Conservation (phyloP, 2,888 invertebrate species). For the Odontocerum albicorne region DNA sequence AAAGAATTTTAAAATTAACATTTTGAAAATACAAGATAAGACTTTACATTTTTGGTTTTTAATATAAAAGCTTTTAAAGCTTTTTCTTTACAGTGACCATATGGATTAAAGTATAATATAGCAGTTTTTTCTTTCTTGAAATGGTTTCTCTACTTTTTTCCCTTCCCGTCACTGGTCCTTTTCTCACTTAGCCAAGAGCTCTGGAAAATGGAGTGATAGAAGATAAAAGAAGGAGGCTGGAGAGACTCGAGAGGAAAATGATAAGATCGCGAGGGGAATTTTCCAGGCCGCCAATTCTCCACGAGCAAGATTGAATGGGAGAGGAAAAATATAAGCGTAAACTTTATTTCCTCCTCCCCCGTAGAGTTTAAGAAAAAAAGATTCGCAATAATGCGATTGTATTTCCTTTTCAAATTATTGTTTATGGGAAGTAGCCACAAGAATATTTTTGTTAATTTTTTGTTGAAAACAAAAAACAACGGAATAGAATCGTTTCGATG, state of each 20-base stretch:
- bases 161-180: constrained; percentile 6
- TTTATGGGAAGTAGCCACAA: constrained; percentile 15
- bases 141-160: constrained; percentile 14
- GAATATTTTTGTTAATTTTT: too few species aligned
- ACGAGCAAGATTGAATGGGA: not conserved
- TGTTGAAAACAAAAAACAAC: too few species aligned
- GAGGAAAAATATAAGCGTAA: not conserved
- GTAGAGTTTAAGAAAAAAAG: too few species aligned
- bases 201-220: constrained; percentile 23
- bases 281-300: constrained; percentile 26
- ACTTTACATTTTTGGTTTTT: too few species aligned
- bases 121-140: constrained; percentile 3
- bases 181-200: constrained; percentile 8
- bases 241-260: constrained; percentile 26
- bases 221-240: constrained; percentile 25
- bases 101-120: too few species aligned
- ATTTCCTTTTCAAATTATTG: constrained; percentile 19
- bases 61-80: too few species aligned
- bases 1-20: too few species aligned
- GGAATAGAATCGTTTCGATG: too few species aligned
- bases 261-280: constrained; percentile 30
- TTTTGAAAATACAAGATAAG: too few species aligned
- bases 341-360: not conserved
- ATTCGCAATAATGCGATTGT: constrained; percentile 18
- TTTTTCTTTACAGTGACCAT: too few species aligned